A percentile compares a stretch with the other conserved stretches of the same genome.
Conservation (phyloP, 2,113 vertebrate genomes). For the Eudyptes chrysolophus region DNA sequence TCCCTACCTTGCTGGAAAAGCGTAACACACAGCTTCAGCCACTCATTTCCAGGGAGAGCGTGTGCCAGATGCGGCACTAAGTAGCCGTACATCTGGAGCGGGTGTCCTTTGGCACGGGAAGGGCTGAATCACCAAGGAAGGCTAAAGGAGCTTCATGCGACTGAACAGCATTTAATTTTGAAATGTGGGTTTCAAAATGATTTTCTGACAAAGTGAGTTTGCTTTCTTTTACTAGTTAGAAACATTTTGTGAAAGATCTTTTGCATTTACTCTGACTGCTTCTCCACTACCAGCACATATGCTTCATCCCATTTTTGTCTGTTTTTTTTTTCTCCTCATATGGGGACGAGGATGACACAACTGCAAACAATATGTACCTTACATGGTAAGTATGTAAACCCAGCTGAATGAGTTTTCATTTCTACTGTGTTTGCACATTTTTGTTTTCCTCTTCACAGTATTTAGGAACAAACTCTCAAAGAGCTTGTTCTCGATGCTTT, state of each 20-base stretch:
- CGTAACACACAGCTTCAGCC: neutral
- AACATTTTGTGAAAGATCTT: neutral
- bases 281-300: neutral
- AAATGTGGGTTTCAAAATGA: neutral
- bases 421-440: neutral
- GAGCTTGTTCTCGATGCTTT: neutral
- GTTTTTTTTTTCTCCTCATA: neutral
- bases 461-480: neutral
- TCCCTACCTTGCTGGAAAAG: neutral
- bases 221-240: neutral
- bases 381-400: fast-evolving
- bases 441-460: neutral
- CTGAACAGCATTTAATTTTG: neutral
- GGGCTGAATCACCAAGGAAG: neutral
- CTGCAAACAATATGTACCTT: neutral
- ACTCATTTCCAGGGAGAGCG: neutral
- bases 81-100: fast-evolving
- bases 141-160: fast-evolving
- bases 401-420: neutral
- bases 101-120: neutral
- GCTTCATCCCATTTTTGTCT: neutral
- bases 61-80: neutral
- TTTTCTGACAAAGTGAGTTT: neutral
- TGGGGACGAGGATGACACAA: neutral
- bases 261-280: neutral